Base-by-base conservation (phyloP, 23 tunicate species). In the Clavelina lepadiformis region DNA sequence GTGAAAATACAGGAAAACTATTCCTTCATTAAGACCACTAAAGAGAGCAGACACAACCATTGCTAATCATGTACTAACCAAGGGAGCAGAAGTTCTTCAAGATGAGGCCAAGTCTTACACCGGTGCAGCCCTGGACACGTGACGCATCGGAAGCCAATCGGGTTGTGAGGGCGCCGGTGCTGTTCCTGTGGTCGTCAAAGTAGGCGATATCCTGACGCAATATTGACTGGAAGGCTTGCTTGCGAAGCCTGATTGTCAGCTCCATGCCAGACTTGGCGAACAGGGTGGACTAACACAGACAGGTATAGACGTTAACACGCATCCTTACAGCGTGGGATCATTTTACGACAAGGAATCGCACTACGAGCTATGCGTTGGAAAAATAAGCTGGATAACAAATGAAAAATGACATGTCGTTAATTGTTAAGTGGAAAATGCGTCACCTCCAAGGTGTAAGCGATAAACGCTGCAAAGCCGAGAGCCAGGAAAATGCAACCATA, bases 81-180 rank as follows among this genome's bases (percentile, higher is more conserved):
- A 86, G 38, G 13, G 95, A 66, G 30, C 69, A 56, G 51, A 78
- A 86, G 71, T 86, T 86, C 70, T 86, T 86, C 3, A 86, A 20
- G 4, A 79, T 57, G 5, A 73, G 66, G 36, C 95, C 95, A 33
- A 86, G 38, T 46, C 77, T 35, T 13, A 74, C 95, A 3, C 95
- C 95, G 37, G 95, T 86, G 62, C 95, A 86, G 22, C 96, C 96
- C 41, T 82, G 98, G 3, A 91, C 98, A 2, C 75, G 61, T 3
- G 93, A 65, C 1, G 98, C 93, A 50, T 92, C 98, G 52, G 98
- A 60, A 2, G 93, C 63, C 15, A 92, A 72, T 31, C 98, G 71
- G 28, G 93, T 66, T 76, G 86, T 77, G 38, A 92, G 52, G 2
- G 88, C 93, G 22, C 98, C 98, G 15, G 93, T 83, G 79, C 86